phyloP scores from a whole-genome alignment of 2,797 vertebrate genomes.

The Sebastes iracundus region DNA sequence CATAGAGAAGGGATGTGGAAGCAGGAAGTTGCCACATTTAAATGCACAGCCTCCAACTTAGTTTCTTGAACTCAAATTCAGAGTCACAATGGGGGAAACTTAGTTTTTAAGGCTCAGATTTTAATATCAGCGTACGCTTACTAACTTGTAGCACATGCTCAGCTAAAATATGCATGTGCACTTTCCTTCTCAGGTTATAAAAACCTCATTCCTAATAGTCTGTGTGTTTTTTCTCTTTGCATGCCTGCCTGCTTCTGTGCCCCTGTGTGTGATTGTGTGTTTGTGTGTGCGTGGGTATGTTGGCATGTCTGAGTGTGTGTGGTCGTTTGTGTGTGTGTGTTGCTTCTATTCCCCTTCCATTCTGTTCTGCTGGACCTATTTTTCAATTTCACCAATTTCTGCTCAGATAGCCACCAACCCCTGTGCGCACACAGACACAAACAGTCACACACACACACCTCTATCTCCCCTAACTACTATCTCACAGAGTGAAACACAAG shows the following conservation, averaged over 20 bases:
- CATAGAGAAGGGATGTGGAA: background rate
- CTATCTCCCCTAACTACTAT: conserved; percentile 33
- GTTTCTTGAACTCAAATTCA: background rate
- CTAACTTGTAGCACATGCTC: background rate
- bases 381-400: conserved; percentile 83
- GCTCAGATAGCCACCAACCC: conserved; percentile 55
- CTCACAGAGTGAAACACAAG: conserved; percentile 51
- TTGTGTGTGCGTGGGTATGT: background rate
- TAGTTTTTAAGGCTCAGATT: background rate
- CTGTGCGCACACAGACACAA: conserved; percentile 7
- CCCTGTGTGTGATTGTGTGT: conserved; percentile 4
- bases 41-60: background rate
- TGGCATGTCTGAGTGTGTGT: background rate
- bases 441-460: conserved; percentile 12
- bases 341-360: conserved; percentile 30
- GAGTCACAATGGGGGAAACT: background rate
- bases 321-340: background rate
- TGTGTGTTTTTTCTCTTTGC: conserved; percentile 1
- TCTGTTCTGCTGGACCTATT: conserved; percentile 71
- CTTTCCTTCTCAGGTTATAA: background rate
- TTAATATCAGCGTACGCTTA: background rate
- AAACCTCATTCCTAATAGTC: background rate
- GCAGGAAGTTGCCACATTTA: background rate
- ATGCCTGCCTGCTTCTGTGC: background rate
- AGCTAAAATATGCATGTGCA: background rate